These are phyloP conservation scores for Byasa hedistus DNA, from an alignment of 2,888 invertebrate species.

Conservation along the genomic window DNA sequence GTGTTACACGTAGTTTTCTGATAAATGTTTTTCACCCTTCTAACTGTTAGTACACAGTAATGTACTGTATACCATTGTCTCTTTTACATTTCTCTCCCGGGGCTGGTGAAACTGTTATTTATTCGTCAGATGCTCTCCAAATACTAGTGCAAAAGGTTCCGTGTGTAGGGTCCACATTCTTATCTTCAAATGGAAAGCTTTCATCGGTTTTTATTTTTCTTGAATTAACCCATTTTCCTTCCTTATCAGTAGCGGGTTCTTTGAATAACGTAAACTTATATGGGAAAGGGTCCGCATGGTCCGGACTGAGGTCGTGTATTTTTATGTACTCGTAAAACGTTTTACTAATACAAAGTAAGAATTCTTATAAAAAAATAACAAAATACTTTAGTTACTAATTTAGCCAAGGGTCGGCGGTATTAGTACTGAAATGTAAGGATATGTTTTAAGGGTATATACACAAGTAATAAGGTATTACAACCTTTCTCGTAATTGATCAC, in stretches of 20 bases:
- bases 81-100: too few species aligned
- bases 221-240: constrained; percentile 7
- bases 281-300: constrained; percentile 5
- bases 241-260: constrained; percentile 14
- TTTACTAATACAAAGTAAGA: not conserved
- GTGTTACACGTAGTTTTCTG: too few species aligned
- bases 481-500: too few species aligned
- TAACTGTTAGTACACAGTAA: too few species aligned
- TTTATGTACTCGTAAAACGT: constrained; percentile 13
- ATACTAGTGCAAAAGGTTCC: not conserved
- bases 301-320: constrained; percentile 1
- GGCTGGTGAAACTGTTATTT: too few species aligned
- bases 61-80: too few species aligned
- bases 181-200: not conserved
- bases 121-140: not conserved
- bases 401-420: too few species aligned
- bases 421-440: too few species aligned
- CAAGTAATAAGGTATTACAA: too few species aligned
- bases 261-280: constrained; percentile 19
- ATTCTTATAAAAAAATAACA: not conserved
- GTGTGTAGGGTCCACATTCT: not conserved
- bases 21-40: too few species aligned
- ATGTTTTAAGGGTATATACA: too few species aligned
- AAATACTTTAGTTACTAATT: too few species aligned
- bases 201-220: constrained; percentile 6